Base-by-base conservation (phyloP, 2,888 invertebrate genomes). In the Brenthis ino region DNA sequence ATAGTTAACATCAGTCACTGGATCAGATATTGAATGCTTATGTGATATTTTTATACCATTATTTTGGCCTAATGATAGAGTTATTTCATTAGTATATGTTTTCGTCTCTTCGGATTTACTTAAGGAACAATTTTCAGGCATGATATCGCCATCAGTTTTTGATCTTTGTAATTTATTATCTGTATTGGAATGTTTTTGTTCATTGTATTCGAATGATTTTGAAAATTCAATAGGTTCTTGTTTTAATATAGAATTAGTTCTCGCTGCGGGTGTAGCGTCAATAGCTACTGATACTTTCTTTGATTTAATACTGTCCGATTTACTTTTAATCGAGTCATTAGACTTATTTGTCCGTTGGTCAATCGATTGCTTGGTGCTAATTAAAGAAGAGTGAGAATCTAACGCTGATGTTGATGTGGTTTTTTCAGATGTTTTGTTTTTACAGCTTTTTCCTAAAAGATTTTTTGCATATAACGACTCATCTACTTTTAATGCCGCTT, bases 201-300 rank as follows among this genome's bases (percentile, higher is more conserved):
- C 86, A 67, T 83, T 85, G 61, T 80, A 82, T 75, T 95, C 94
- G 57, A 94, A 86, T n/a, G 94, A 94, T 85, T 96, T 96, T 0
- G 94, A 94, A 57, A 96, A 82, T 85, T 97, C 96, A 72, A 96
- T 96, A 0, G 96, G 96, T 81, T 96, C 94, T 86, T 97, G 96
- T 76, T 95, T 94, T 64, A 96, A 82, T 48, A 97, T 94, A 66
- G 96, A 96, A 72, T 94, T 94, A 33, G 96, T 96, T 72, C 96
- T 91, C 1, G 95, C 95, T 1, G 95, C 94, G 13, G 96, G 96
- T 0, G 97, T 97, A 0, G 97, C 97, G 82, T 97, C 96, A 47
- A 97, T 93, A 0, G 95, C 96, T 12, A 97, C 95, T 0, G 96
- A 97, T 3, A 97, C 95, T 85, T 96, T 95, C 75, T 93, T 95